A percentile compares a stretch with the other conserved stretches of the same genome.
Conservation (phyloP, 2,113 vertebrate species). For the Sebastes schlegelii region DNA sequence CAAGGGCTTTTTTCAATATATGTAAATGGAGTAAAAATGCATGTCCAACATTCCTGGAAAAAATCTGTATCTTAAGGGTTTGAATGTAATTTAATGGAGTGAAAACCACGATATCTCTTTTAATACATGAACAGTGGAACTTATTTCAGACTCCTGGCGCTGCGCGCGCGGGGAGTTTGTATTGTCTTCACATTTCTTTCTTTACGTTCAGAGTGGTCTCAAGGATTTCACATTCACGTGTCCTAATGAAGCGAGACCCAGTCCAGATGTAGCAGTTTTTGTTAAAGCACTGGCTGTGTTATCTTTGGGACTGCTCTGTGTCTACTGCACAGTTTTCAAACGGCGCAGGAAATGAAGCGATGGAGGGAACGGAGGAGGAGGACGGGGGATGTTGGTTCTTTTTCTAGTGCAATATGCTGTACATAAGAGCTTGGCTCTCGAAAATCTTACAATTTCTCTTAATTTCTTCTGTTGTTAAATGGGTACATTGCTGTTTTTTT, state of each 20-base stretch:
- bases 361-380: conserved; percentile 56
- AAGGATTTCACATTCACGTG: conserved; percentile 77
- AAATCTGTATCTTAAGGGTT: conserved; percentile 78
- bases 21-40: conserved; percentile 82
- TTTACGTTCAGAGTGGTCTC: conserved; percentile 77
- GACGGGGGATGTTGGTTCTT: conserved; percentile 70
- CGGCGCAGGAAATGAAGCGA: conserved; percentile 55
- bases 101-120: conserved; percentile 72
- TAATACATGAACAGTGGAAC: conserved; percentile 67
- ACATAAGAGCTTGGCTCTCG: conserved; percentile 83
- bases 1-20: conserved; percentile 78
- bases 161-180: conserved; percentile 31
- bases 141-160: conserved; percentile 44
- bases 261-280: conserved; percentile 82
- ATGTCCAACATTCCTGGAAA: conserved; percentile 81
- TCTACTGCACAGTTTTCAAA: conserved; percentile 58
- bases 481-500: conserved; percentile 80
- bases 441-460: conserved; percentile 76
- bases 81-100: conserved; percentile 81
- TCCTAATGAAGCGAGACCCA: conserved; percentile 78
- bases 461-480: conserved; percentile 82
- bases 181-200: conserved; percentile 66
- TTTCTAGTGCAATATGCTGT: conserved; percentile 87
- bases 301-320: conserved; percentile 78
- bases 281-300: conserved; percentile 75